These are phyloP conservation scores for Solenopsis invicta DNA, from an alignment of 1,140 invertebrate species.

Conservation along the genomic window DNA sequence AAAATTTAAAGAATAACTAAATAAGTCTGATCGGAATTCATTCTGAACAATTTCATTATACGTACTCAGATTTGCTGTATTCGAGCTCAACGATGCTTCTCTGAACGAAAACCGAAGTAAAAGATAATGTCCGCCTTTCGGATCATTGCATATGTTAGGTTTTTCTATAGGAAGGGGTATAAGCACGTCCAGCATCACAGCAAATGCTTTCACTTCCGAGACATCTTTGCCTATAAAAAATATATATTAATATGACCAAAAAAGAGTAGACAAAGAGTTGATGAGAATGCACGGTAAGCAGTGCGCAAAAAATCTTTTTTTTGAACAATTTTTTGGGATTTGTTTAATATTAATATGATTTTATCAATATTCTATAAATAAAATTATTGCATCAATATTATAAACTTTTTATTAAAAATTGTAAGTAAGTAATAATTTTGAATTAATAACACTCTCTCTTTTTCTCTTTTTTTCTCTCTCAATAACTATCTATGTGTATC, in stretches of 20 bases:
- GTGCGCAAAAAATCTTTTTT: too few relatives aligned
- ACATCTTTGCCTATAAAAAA: constrained; percentile 85
- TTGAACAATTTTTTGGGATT: too few relatives aligned
- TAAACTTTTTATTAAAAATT: background rate
- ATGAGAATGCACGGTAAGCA: too few relatives aligned
- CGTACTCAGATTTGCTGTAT: too few relatives aligned
- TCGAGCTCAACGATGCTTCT: too few relatives aligned
- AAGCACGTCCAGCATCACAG: constrained; percentile 90
- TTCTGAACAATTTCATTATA: too few relatives aligned
- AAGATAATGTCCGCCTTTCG: constrained; percentile 86
- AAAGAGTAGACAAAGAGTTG: too few relatives aligned
- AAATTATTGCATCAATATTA: background rate
- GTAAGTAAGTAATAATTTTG: background rate
- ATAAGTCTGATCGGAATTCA: too few relatives aligned
- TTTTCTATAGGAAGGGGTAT: constrained; percentile 91
- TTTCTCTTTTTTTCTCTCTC: too few relatives aligned
- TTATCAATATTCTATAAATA: background rate
- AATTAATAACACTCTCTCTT: too few relatives aligned
- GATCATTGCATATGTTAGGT: constrained; percentile 89
- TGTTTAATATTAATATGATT: background rate
- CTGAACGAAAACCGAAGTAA: too few relatives aligned
- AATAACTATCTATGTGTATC: background rate
- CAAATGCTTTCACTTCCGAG: constrained; percentile 89
- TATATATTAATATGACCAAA: background rate
- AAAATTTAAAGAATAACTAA: too few relatives aligned